Base-by-base conservation (phyloP, 2,113 vertebrate species). In the Pluvianellus socialis region DNA sequence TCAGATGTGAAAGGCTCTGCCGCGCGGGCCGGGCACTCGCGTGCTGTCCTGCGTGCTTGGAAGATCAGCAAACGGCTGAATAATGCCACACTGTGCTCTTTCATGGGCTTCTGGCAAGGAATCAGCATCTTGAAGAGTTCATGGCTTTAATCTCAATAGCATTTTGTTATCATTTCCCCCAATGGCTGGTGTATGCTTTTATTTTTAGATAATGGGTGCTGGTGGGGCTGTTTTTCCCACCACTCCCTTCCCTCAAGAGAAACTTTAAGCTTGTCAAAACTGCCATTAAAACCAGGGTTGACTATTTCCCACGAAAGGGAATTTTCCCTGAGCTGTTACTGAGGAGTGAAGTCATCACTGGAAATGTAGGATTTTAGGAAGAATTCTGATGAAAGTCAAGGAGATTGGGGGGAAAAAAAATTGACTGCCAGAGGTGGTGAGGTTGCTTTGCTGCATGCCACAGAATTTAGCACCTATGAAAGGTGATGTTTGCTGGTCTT, bases 11-110 rank as follows among this genome's bases (percentile, higher is more conserved):
- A 70, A 38, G 40, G 50, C 52, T 84, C 20, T 73, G 76, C 75
- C 0, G 1, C 0, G 1, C 1, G 1, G 71, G 9, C 32, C 2
- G 7, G 33, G 66, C 1, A 1, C 49, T 79, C 0, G 4, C 10
- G 23, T 5, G 1, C 71, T 94, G 62, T 75, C 83, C 49, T 32
- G 0, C 3, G 35, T 3, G 2, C 68, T 66, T 3, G 3, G 88
- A 32, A 30, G 35, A 74, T 70, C 56, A 55, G 65, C 65, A 23
- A 15, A 42, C 0, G 6, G 40, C 47, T 4, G 7, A 84, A 63
- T 86, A 66, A 72, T 52, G 84, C 59, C 1, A 3, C 50, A 14
- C 72, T 86, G 72, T 77, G 71, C 76, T 90, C 83, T 27, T 76
- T 66, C 50, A 8, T 0, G 26, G 73, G 14, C 6, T 84, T 50